A percentile compares a stretch with the other conserved stretches of the same genome.
These are phyloP conservation scores for Schrankia costaestrigalis DNA, from an alignment of 2,888 invertebrate species.

Conservation along the genomic window DNA sequence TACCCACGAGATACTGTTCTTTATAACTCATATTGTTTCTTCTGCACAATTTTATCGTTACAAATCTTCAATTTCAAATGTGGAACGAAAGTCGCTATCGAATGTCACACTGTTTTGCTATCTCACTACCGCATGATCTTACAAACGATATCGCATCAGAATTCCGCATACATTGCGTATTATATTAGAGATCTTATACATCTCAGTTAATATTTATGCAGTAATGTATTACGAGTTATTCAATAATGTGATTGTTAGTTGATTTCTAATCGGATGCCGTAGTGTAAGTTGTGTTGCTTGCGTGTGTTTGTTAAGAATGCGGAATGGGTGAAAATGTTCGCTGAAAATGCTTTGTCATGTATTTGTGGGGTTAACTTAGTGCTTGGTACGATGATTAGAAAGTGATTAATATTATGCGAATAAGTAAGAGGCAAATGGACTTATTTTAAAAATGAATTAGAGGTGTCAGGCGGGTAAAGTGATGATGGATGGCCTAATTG, in stretches of 20 bases:
- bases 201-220: slow-evolving; percentile 5
- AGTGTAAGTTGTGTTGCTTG: slow-evolving; percentile 31
- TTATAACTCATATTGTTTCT: slow-evolving; percentile 27
- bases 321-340: slow-evolving; percentile 33
- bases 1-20: slow-evolving; percentile 37
- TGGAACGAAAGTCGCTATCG: slow-evolving; percentile 41
- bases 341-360: slow-evolving; percentile 33
- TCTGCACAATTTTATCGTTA: slow-evolving; percentile 34
- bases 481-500: too few species aligned
- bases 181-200: slow-evolving; percentile 3
- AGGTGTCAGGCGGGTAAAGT: too few species aligned
- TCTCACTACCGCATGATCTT: slow-evolving; percentile 4
- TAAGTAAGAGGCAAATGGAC: too few species aligned
- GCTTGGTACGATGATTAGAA: slow-evolving; percentile 18
- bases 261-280: slow-evolving; percentile 31
- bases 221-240: slow-evolving; percentile 25
- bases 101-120: slow-evolving; percentile 43
- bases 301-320: slow-evolving; percentile 33
- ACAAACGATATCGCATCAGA: not conserved
- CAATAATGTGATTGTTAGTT: slow-evolving; percentile 8
- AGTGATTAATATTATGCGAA: not conserved
- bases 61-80: slow-evolving; percentile 49
- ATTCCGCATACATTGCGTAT: slow-evolving; percentile 22
- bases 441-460: too few species aligned
- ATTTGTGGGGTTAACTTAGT: slow-evolving; percentile 11